Conservation (phyloP, 2,888 invertebrate genomes). For the Netelia melanura region DNA sequence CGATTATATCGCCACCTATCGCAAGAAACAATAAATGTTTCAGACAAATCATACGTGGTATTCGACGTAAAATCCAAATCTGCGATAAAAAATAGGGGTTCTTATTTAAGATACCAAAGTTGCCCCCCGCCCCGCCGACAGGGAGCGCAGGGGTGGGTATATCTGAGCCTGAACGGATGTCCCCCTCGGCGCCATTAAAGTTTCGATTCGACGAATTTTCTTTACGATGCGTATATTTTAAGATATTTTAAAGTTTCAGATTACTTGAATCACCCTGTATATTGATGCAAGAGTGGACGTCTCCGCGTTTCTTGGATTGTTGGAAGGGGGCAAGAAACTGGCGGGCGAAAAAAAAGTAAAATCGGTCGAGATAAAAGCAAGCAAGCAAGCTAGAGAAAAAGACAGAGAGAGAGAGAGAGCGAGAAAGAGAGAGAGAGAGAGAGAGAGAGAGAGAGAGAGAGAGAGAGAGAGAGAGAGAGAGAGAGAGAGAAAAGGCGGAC, state of each 20-base stretch:
- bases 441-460: constrained; percentile 5
- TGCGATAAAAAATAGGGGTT: no score
- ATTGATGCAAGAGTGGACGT: constrained; percentile 6
- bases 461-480: not conserved
- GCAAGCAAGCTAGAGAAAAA: not conserved
- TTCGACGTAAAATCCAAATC: no score
- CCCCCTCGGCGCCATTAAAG: not conserved
- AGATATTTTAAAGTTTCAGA: no score
- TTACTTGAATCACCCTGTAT: no score
- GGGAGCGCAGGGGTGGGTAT: no score
- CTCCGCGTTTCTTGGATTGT: constrained; percentile 56
- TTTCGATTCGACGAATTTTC: not conserved
- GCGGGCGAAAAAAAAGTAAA: constrained; percentile 47
- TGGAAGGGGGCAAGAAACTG: constrained; percentile 31
- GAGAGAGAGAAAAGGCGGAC: constrained; percentile 53
- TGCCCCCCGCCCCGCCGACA: no score
- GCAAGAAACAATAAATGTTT: no score
- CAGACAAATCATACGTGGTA: no score
- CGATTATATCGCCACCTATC: no score
- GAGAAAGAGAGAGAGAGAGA: constrained; percentile 5
- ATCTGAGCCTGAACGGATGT: no score
- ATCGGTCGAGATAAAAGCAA: constrained; percentile 58
- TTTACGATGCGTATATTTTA: no score
- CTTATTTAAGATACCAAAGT: no score
- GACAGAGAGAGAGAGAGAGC: constrained; percentile 13